Evolutionary conservation across 2,888 invertebrate species (phyloP), one percentile per base, ranked within the genome.

Genomic region (Pyrrhosoma nymphula): DNA sequence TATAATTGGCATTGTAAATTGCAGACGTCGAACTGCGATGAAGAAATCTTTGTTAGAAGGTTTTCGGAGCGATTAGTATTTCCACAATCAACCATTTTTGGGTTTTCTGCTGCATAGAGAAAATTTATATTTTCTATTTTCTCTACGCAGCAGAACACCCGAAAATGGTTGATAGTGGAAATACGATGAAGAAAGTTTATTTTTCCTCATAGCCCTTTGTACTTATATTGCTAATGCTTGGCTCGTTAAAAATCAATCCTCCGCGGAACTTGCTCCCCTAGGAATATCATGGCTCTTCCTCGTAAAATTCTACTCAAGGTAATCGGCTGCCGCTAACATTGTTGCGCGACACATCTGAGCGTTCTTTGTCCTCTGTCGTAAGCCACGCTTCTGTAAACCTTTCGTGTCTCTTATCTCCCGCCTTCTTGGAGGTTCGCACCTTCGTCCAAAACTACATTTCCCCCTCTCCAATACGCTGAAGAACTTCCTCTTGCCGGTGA

Each of bases 381-480:
- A 82, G 82, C 82, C 82, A 82, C 35, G 14, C 82, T 82, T 35
- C 82, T 82, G 82, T 82, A 82, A 35, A 82, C 82, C 82, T 82
- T 82, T 35, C 82, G 14, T 82, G 16, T 82, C 23, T 82, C 82
- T 82, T 82, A 82, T 82, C 82, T 82, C 30, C 35, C 82, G 14
- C 30, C 82, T 47, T 69, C 69, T 82, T 82, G 82, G n/a, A n/a
- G 14, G 35, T 82, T 35, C 35, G n/a, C 82, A 3, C 35, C 82
- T 18, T 35, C 14, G 23, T 16, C 82, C 82, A 3, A 82, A 18
- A 82, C 82, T 26, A 35, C 35, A 26, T 20, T 12, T 14, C 16
- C 35, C 30, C 6, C 35, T n/a, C 16, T 16, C 26, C 35, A 30
- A 82, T 35, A 35, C 16, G 16, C 6, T 2, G 2, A 14, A 35